A percentile compares a stretch with the other conserved stretches of the same genome.
These are phyloP conservation scores for Scaptomyza cyrtandrae DNA, from an alignment of 2,888 invertebrate species.

Conservation along the genomic window DNA sequence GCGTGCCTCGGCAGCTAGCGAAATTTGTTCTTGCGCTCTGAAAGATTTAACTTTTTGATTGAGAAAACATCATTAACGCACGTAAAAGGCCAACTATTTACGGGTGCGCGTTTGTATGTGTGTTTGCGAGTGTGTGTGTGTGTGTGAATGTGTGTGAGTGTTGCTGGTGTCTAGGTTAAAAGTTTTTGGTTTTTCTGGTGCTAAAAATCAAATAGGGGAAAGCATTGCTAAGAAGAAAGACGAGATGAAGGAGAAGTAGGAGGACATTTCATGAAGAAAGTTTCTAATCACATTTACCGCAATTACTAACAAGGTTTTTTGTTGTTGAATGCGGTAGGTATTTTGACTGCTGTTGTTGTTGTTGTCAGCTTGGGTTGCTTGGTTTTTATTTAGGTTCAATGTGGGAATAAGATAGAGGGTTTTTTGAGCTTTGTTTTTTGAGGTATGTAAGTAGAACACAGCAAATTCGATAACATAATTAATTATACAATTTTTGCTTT, in stretches of 20 bases:
- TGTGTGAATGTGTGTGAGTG: conserved; percentile 15
- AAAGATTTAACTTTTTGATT: conserved; percentile 82
- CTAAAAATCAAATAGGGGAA: conserved; percentile 76
- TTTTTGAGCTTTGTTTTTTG: conserved; percentile 24
- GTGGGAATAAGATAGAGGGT: neutral
- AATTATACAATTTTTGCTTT: conserved; percentile 69
- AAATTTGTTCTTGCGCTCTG: conserved; percentile 68
- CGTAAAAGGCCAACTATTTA: conserved; percentile 77
- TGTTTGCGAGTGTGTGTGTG: conserved; percentile 6
- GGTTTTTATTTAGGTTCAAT: neutral
- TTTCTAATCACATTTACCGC: conserved; percentile 82
- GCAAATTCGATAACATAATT: conserved; percentile 75
- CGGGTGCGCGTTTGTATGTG: conserved; percentile 30
- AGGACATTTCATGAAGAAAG: conserved; percentile 67
- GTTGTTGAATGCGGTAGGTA: conserved; percentile 55
- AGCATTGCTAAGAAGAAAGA: conserved; percentile 43
- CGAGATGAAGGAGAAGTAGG: neutral
- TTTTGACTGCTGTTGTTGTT: conserved; percentile 29
- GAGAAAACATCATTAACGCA: conserved; percentile 82
- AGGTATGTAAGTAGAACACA: conserved; percentile 39
- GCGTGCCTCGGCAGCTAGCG: conserved; percentile 62
- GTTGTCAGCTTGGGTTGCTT: conserved; percentile 2
- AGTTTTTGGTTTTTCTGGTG: conserved; percentile 72
- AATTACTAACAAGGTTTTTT: conserved; percentile 79
- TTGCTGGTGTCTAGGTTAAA: conserved; percentile 66